Evolutionary conservation across 2,888 invertebrate genomes (phyloP).

Genomic region (Magallana nippona): DNA sequence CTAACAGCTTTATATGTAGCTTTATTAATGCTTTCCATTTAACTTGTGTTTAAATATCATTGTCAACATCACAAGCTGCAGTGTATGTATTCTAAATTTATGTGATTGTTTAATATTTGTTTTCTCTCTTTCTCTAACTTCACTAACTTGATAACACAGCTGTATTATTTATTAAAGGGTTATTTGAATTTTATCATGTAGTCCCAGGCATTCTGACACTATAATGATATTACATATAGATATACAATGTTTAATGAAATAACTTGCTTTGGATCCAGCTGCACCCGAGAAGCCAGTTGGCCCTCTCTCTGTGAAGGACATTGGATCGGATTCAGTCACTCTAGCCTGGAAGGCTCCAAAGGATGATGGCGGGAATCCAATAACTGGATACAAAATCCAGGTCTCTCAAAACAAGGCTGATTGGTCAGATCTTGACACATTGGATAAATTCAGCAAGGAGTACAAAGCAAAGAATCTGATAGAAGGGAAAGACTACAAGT

Average conservation of each 20-base stretch:
- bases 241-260: neutral
- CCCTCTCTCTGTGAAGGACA: slow-evolving; percentile 69
- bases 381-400: slow-evolving; percentile 77
- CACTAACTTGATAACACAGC: too few species aligned
- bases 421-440: slow-evolving; percentile 94
- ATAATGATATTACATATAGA: neutral
- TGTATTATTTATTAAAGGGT: too few species aligned
- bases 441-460: slow-evolving; percentile 84
- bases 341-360: slow-evolving; percentile 80
- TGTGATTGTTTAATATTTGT: too few species aligned
- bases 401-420: slow-evolving; percentile 85
- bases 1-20: neutral
- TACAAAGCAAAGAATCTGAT: slow-evolving; percentile 71
- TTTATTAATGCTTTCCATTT: slow-evolving; percentile 1
- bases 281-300: slow-evolving; percentile 74
- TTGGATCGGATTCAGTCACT: slow-evolving; percentile 67
- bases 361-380: slow-evolving; percentile 78
- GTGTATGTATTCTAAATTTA: too few species aligned
- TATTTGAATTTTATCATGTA: too few species aligned
- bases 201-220: too few species aligned
- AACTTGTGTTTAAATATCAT: too few species aligned
- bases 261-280: slow-evolving; percentile 53
- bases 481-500: slow-evolving; percentile 74
- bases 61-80: too few species aligned
- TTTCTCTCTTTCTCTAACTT: too few species aligned